These are phyloP conservation scores for Bujurquina vittata DNA, from an alignment of 2,113 vertebrate genomes.

Conservation along the genomic window DNA sequence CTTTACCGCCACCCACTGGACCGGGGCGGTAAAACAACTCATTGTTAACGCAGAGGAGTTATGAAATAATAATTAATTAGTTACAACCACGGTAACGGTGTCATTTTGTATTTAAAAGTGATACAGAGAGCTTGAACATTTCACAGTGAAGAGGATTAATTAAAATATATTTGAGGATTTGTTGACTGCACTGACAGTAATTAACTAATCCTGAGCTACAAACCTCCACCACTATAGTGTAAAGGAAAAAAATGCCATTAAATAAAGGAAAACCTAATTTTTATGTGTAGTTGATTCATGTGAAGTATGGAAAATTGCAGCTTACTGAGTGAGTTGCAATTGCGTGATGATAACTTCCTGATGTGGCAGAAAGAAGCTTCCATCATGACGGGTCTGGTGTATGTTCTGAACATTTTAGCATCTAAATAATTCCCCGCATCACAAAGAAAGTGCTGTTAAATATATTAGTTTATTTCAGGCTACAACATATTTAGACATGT, in stretches of 20 bases:
- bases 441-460: conserved; percentile 14
- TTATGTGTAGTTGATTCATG: neutral
- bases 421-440: neutral
- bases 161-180: too few species aligned
- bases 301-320: neutral
- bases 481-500: conserved; percentile 6
- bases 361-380: neutral
- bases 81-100: too few species aligned
- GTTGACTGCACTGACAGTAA: too few species aligned
- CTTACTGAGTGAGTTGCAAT: neutral
- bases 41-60: too few species aligned
- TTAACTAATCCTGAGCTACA: too few species aligned
- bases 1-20: conserved; percentile 55
- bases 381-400: neutral
- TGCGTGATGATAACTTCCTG: neutral
- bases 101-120: neutral
- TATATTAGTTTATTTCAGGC: conserved; percentile 42
- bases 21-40: conserved; percentile 21
- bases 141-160: neutral
- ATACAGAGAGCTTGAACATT: too few species aligned
- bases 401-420: neutral
- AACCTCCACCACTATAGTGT: too few species aligned
- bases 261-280: too few species aligned
- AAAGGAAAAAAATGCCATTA: too few species aligned
- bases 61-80: neutral